These are phyloP conservation scores for Orchestia grillus DNA, from an alignment of 1,140 invertebrate species.

Conservation along the genomic window DNA sequence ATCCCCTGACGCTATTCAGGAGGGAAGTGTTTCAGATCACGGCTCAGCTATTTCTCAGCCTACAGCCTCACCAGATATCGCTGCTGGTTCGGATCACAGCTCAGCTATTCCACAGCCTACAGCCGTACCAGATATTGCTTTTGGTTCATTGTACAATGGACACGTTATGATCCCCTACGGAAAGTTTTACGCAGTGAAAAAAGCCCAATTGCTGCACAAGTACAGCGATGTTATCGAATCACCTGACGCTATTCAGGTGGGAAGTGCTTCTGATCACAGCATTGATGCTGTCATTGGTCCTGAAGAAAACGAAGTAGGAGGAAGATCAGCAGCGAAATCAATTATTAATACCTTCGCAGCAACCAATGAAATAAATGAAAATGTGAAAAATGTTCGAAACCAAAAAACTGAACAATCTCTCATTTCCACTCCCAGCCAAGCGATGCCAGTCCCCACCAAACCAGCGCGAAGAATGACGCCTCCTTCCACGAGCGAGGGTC, in stretches of 20 bases:
- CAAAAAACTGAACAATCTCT: neutral
- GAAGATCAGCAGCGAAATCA: neutral
- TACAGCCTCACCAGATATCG: no score
- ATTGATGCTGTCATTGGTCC: neutral
- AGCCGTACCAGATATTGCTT: neutral
- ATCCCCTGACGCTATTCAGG: neutral
- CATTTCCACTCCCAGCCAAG: neutral
- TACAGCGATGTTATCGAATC: conserved; percentile 16
- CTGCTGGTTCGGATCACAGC: no score
- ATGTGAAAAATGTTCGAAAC: neutral
- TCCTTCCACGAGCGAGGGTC: neutral
- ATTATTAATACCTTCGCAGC: neutral
- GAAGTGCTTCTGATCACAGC: neutral
- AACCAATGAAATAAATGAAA: neutral
- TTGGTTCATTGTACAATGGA: neutral
- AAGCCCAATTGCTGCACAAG: conserved; percentile 3
- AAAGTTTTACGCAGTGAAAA: neutral
- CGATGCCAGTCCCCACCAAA: neutral
- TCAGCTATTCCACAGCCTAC: neutral
- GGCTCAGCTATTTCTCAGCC: no score
- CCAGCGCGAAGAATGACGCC: neutral
- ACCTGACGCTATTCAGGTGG: neutral
- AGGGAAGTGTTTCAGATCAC: neutral
- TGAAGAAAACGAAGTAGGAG: neutral
- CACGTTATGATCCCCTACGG: neutral